A percentile compares a stretch with the other conserved stretches of the same genome.
Evolutionary conservation across 2,113 vertebrate genomes (phyloP).

Genomic region (Tragelaphus strepsiceros): DNA sequence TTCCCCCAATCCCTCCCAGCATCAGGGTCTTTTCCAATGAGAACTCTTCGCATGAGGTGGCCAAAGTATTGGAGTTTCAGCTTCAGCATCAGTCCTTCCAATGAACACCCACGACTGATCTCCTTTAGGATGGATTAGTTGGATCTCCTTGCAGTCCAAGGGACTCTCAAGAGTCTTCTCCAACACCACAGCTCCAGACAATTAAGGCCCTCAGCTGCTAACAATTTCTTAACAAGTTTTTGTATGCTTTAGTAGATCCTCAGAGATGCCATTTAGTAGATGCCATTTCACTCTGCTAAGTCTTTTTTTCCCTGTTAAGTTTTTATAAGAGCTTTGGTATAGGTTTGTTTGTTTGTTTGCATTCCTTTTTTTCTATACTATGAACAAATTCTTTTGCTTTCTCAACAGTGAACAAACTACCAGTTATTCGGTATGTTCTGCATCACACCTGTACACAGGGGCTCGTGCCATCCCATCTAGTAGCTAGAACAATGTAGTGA

Average conservation of each 20-base stretch:
- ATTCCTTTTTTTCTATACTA: conserved; percentile 1
- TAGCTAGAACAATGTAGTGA: neutral
- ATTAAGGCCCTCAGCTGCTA: neutral
- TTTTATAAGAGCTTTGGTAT: conserved; percentile 13
- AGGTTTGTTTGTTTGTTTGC: neutral
- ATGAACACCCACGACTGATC: no score
- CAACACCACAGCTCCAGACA: neutral
- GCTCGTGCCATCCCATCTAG: neutral
- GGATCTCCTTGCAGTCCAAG: neutral
- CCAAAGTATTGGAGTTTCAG: no score
- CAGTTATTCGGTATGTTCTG: neutral
- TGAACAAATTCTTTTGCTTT: neutral
- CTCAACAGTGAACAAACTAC: neutral
- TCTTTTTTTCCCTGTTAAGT: neutral
- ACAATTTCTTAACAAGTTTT: neutral
- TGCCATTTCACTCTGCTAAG: neutral
- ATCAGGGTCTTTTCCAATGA: no score
- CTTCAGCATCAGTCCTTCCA: no score
- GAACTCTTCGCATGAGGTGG: no score
- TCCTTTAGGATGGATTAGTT: neutral
- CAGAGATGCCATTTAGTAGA: neutral
- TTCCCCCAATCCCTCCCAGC: no score
- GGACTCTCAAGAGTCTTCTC: neutral
- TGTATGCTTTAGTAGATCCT: neutral
- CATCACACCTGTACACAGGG: neutral